Percentiles rank a stretch among this genome's conserved stretches.
Evolutionary conservation across 1,140 invertebrate species (phyloP).

Genomic region (Periplaneta americana): DNA sequence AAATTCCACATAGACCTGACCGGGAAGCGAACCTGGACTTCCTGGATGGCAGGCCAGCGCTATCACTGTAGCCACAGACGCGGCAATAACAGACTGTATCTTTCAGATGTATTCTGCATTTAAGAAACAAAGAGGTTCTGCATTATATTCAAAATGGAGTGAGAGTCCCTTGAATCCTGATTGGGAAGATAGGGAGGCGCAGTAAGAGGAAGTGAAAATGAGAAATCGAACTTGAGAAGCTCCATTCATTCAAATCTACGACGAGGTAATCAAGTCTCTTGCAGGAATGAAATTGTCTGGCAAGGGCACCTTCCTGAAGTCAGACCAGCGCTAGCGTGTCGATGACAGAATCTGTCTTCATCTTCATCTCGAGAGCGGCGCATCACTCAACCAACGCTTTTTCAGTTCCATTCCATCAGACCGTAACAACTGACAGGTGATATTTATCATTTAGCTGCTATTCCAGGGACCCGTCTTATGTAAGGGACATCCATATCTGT

Average conservation of each 20-base stretch:
- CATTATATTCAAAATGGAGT: background rate
- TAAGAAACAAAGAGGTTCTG: background rate
- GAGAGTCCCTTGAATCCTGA: background rate
- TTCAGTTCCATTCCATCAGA: background rate
- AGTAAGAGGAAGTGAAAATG: background rate
- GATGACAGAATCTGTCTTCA: background rate
- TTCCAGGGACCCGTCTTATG: no score
- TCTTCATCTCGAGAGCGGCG: background rate
- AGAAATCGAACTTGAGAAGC: background rate
- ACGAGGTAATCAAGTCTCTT: background rate
- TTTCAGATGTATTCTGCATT: no score
- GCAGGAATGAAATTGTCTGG: background rate
- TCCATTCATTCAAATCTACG: constrained; percentile 6
- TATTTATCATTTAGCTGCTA: no score
- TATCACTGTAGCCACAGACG: no score
- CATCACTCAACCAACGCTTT: background rate
- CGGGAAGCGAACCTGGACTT: no score
- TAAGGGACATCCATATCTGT: no score
- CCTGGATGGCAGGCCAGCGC: no score
- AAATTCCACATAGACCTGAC: no score
- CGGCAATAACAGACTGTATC: no score
- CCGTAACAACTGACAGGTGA: no score
- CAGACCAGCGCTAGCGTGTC: background rate
- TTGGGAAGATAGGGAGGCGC: background rate
- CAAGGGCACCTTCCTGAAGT: background rate